phyloP scores from a whole-genome alignment of 53 echinoderm and acorn worm species.

The Paracentrotus lividus region DNA sequence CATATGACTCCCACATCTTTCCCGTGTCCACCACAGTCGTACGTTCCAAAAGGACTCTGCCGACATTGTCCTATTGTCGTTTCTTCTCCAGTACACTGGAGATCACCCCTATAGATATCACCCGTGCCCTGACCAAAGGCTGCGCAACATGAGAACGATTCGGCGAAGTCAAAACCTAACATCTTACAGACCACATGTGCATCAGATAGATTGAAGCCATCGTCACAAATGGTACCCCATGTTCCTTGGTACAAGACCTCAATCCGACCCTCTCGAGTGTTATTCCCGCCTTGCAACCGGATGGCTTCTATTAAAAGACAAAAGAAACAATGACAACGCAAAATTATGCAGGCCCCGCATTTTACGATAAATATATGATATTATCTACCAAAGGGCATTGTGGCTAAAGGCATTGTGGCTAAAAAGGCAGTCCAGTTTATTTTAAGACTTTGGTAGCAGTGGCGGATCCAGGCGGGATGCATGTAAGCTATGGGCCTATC shows the following conservation, averaged over 20 bases:
- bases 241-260: neutral
- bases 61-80: neutral
- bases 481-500: no score
- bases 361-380: no score
- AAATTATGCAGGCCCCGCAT: no score
- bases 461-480: no score
- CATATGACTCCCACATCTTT: no score
- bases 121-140: neutral
- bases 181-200: neutral
- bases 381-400: no score
- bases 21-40: no score
- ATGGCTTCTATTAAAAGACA: neutral
- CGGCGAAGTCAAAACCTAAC: neutral
- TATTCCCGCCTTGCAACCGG: neutral
- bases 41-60: neutral
- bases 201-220: neutral
- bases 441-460: no score
- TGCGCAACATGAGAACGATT: neutral
- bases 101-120: neutral
- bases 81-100: conserved; percentile 17
- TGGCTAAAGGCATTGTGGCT: no score
- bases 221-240: conserved; percentile 4
- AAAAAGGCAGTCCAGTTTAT: no score
- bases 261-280: neutral
- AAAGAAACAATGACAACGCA: no score